Evolutionary conservation across 2,113 vertebrate species (phyloP), one percentile per base, ranked within the genome.

Genomic region (Amphilophus citrinellus): DNA sequence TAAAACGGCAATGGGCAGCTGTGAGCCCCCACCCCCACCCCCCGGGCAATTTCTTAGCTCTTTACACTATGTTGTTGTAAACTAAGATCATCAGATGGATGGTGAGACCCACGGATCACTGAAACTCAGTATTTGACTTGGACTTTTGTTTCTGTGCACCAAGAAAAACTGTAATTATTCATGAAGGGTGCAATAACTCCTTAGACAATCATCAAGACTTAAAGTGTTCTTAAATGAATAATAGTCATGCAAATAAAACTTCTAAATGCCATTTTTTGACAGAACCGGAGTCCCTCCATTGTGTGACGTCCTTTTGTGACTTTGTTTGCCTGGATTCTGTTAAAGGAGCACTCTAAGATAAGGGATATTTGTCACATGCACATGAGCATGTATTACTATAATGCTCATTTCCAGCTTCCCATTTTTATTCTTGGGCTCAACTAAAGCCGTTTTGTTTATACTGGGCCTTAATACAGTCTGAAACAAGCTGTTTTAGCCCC

Each of bases 51-150:
- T 73, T 57, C 59, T 77, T 17, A 0, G 42, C 80, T 77, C 27
- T 58, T n/a, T n/a, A 35, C 15, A 7, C 5, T 0, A 2, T 62
- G 57, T n/a, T 82, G 76, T 24, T 20, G 81, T 75, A 61, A 83
- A 81, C 24, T 71, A 65, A 78, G 80, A 68, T n/a, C 62, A 9
- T 44, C 27, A 61, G 68, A 83, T 56, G 58, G 77, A 84, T 53
- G 32, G 32, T 6, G 79, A 82, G 61, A 42, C 47, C 58, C 11
- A 5, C 2, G 22, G 56, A 9, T 66, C 76, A 62, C 61, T 59
- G 47, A 47, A 50, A 79, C 77, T 0, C 2, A 39, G 24, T 42
- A 79, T 53, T 35, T 76, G 6, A 81, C 35, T 59, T 35, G 62
- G 6, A 81, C 35, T 58, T 44, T 68, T 18, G 59, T 10, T 22